Percentiles rank a stretch among this genome's conserved stretches.
Evolutionary conservation across 2,888 invertebrate genomes (phyloP).

Genomic region (Muschampia plurimacula): DNA sequence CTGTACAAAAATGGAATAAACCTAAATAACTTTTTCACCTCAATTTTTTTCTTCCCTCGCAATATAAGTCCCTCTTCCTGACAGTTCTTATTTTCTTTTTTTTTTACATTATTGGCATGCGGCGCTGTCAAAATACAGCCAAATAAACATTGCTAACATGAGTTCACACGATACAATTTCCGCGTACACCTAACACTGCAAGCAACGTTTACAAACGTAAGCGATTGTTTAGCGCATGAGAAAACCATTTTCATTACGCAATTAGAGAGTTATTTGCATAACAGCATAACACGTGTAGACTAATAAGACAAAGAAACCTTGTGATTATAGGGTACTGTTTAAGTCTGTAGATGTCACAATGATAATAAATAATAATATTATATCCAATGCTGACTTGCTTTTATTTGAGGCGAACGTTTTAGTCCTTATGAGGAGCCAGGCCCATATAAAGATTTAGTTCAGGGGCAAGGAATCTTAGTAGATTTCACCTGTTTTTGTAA

Average conservation of each 20-base stretch:
- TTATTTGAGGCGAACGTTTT: no score
- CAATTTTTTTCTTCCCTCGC: no score
- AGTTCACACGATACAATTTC: conserved; percentile 17
- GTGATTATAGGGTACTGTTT: not conserved
- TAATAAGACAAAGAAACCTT: conserved; percentile 7
- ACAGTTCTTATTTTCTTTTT: no score
- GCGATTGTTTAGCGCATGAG: conserved; percentile 4
- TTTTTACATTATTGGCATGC: not conserved
- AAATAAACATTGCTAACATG: not conserved
- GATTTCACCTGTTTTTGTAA: no score
- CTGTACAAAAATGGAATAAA: no score
- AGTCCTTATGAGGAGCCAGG: no score
- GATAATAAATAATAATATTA: not conserved
- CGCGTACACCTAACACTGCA: not conserved
- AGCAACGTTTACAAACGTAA: conserved; percentile 3
- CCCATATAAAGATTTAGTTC: no score
- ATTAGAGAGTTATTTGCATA: conserved; percentile 11
- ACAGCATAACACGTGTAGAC: not conserved
- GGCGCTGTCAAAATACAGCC: not conserved
- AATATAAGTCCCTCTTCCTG: no score
- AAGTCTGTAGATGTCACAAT: not conserved
- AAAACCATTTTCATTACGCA: conserved; percentile 6
- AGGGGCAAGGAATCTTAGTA: no score
- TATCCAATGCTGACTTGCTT: not conserved
- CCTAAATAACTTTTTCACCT: no score